Conservation (phyloP, 1,140 invertebrate species). For the Cherax quadricarinatus region DNA sequence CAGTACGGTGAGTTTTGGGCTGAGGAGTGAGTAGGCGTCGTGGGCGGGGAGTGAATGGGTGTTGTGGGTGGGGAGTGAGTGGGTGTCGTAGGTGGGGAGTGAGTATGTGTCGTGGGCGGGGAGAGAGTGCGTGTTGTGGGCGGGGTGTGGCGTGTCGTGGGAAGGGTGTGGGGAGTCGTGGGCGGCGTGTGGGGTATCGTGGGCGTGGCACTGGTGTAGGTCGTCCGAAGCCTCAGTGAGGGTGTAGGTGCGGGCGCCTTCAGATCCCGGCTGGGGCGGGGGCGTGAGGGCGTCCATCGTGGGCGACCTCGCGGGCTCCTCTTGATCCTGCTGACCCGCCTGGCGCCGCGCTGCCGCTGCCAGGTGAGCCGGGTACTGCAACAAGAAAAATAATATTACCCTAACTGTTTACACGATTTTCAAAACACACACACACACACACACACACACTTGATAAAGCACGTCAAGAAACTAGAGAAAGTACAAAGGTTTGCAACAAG, state of each 20-base stretch:
- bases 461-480: no score
- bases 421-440: no score
- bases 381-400: background rate
- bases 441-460: no score
- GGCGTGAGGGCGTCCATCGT: slow-evolving; percentile 22
- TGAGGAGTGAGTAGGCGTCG: no score
- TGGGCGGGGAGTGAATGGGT: no score
- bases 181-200: background rate
- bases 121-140: no score
- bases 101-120: no score
- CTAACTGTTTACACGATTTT: no score
- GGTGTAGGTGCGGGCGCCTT: slow-evolving; percentile 69
- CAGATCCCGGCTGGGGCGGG: slow-evolving; percentile 53
- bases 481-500: no score
- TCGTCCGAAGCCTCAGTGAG: slow-evolving; percentile 66
- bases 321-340: slow-evolving; percentile 47
- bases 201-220: background rate
- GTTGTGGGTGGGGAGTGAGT: no score
- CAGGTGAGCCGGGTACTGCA: slow-evolving; percentile 72
- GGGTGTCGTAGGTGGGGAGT: no score
- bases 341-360: slow-evolving; percentile 70
- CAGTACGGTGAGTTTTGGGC: no score
- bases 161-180: background rate
- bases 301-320: background rate
- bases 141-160: background rate